Percentiles rank a stretch among this genome's conserved stretches.
phyloP scores from a whole-genome alignment of 2,113 vertebrate species.

The Ophthalmolycus amberensis region DNA sequence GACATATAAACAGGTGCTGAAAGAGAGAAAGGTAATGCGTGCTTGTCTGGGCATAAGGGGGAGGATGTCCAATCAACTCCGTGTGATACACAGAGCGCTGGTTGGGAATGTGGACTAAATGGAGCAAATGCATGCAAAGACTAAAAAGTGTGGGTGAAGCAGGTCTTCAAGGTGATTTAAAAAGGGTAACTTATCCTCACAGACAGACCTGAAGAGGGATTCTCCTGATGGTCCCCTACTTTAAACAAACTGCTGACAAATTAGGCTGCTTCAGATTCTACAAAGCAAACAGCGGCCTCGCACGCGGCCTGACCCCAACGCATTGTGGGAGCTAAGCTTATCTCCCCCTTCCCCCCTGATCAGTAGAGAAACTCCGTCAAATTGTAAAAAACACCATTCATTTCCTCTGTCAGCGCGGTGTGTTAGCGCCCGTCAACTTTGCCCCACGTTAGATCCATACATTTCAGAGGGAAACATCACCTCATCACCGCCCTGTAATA shows the following conservation, averaged over 20 bases:
- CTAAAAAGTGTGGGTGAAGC: conserved; percentile 62
- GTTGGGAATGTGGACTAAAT: conserved; percentile 32
- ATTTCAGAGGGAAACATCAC: conserved; percentile 39
- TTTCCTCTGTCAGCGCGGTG: conserved; percentile 24
- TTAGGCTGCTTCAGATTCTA: conserved; percentile 68
- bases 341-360: conserved; percentile 43
- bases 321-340: conserved; percentile 67
- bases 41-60: conserved; percentile 28
- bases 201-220: conserved; percentile 41
- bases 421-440: conserved; percentile 31
- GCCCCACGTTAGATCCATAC: conserved; percentile 41
- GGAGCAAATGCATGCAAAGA: conserved; percentile 58
- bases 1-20: conserved; percentile 35
- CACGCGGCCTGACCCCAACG: conserved; percentile 71
- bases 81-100: conserved; percentile 23
- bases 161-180: conserved; percentile 73
- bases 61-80: conserved; percentile 36
- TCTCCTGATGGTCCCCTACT: conserved; percentile 38
- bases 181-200: conserved; percentile 34
- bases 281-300: conserved; percentile 63
- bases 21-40: conserved; percentile 26
- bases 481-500: conserved; percentile 21
- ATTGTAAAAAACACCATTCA: conserved; percentile 70
- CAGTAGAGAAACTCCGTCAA: conserved; percentile 64
- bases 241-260: conserved; percentile 70